These are phyloP conservation scores for Pelodiscus sinensis DNA, from an alignment of 2,113 vertebrate genomes.

Conservation along the genomic window DNA sequence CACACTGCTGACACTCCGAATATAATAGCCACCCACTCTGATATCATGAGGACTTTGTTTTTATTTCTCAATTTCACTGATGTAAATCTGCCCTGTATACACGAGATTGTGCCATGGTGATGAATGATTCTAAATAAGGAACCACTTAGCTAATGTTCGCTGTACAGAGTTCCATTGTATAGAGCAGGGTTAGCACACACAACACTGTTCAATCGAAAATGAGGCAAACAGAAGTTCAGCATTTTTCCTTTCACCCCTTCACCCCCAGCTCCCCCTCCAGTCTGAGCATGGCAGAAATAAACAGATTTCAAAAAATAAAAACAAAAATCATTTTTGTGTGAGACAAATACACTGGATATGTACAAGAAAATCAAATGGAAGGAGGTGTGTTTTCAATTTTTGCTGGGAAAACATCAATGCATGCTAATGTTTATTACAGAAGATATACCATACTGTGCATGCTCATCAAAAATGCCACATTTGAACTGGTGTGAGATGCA, in stretches of 20 bases:
- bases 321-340: not conserved
- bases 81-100: slow-evolving; percentile 25
- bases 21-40: not conserved
- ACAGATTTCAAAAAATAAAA: not conserved
- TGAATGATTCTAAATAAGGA: slow-evolving; percentile 4
- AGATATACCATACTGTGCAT: not conserved
- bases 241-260: slow-evolving; percentile 13
- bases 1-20: not conserved
- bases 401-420: not conserved
- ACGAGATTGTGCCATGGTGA: not conserved
- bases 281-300: slow-evolving; percentile 10
- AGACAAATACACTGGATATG: not conserved
- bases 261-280: accelerated
- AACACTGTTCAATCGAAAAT: slow-evolving; percentile 54
- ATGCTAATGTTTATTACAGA: accelerated
- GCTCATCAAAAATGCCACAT: not conserved
- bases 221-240: slow-evolving; percentile 25
- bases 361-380: not conserved
- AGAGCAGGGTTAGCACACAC: slow-evolving; percentile 38
- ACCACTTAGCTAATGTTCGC: slow-evolving; percentile 8
- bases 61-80: not conserved
- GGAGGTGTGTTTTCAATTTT: not conserved
- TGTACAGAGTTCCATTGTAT: slow-evolving; percentile 58
- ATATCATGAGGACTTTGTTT: not conserved
- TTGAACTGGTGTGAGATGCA: not conserved